Base-by-base conservation (phyloP, 2,797 vertebrate genomes). In the Pteronotus mesoamericanus region DNA sequence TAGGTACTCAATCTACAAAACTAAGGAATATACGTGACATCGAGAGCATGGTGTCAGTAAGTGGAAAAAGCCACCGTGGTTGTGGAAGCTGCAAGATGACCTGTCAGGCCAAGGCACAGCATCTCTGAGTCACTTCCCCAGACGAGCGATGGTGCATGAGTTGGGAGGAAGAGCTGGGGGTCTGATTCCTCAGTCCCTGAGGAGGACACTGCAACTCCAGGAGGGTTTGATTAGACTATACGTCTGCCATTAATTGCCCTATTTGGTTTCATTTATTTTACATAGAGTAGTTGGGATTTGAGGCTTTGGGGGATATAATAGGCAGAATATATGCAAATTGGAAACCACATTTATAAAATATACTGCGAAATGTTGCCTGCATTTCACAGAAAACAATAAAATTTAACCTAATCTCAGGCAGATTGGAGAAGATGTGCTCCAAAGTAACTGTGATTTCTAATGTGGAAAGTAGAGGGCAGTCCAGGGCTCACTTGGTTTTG, bases 201-300 rank as follows among this genome's bases (percentile, higher is more conserved):
- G 57, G 42, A 66, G 94, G 19, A 77, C n/a, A 14, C 14, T 9
- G 66, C 64, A 10, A 6, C 11, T 80, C 24, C 39, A 46, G 34
- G 24, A 39, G 8, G 2, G 3, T 37, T 71, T 78, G 6, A 71
- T 29, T 69, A 82, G 21, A 82, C n/a, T 59, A 44, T 22, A 42
- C 4, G 51, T 57, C 66, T 92, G 53, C 26, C 39, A 71, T 75
- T 51, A 24, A 10, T 34, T 42, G 6, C 24, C 32, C 22, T 51
- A 18, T 61, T 86, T 89, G 34, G 46, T 82, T 91, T 92, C 26
- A 75, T 71, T 93, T 84, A 72, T 82, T 89, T 96, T 74, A 74
- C 9, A 48, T 42, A 77, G 29, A 53, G 6, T 24, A 39, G 4
- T 53, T 86, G 61, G 26, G 85, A 71, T 93, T 42, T 44, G 59